Conservation (phyloP, 1,140 invertebrate species). For the Bursaphelenchus mucronatus region DNA sequence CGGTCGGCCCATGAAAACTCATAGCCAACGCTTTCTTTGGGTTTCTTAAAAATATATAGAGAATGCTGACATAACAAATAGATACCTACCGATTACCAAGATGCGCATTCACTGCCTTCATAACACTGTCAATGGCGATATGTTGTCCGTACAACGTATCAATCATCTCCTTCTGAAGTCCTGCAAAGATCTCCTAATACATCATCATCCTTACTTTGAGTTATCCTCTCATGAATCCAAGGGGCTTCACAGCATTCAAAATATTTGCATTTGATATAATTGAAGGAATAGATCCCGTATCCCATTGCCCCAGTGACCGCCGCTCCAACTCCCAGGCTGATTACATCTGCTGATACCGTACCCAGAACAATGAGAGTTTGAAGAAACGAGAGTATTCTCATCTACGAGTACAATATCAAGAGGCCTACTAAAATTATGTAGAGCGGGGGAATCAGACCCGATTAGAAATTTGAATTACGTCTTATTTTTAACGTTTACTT, state of each 20-base stretch:
- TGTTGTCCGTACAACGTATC: conserved; percentile 62
- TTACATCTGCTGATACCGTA: no score
- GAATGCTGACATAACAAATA: conserved; percentile 13
- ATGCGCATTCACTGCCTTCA: conserved; percentile 57
- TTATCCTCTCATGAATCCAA: conserved; percentile 34
- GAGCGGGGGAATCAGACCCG: no score
- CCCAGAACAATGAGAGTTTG: no score
- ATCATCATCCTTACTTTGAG: conserved; percentile 22
- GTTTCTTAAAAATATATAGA: conserved; percentile 27
- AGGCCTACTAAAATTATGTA: no score
- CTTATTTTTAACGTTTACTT: no score
- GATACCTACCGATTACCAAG: conserved; percentile 46
- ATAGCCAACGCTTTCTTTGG: conserved; percentile 63
- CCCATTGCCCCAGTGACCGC: no score
- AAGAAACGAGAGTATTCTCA: no score
- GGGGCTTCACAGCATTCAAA: conserved; percentile 43
- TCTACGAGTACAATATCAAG: no score
- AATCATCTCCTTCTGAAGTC: conserved; percentile 45
- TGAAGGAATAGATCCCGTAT: conserved; percentile 3
- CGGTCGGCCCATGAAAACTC: conserved; percentile 61
- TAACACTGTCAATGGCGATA: conserved; percentile 57
- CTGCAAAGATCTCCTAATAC: conserved; percentile 37
- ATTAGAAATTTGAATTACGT: no score
- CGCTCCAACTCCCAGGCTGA: no score
- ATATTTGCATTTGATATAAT: conserved; percentile 65